phyloP scores from a whole-genome alignment of 2,888 invertebrate genomes.

The Nasonovia ribisnigri region DNA sequence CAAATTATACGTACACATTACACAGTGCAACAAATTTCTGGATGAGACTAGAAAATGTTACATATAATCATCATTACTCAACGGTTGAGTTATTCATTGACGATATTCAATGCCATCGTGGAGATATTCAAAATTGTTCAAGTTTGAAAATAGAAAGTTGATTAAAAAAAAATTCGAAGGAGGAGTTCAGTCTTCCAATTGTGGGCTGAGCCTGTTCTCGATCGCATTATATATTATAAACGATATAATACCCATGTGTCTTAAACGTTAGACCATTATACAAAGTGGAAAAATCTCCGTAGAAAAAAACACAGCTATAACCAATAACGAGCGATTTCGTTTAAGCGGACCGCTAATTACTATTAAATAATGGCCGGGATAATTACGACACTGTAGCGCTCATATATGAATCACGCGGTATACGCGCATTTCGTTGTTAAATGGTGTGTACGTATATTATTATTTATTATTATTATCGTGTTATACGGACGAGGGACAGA shows the following conservation, averaged over 20 bases:
- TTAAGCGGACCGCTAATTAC: slow-evolving; percentile 55
- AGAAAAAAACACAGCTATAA: slow-evolving; percentile 36
- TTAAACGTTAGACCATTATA: slow-evolving; percentile 32
- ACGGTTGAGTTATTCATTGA: not conserved
- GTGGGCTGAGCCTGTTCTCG: slow-evolving; percentile 43
- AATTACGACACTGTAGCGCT: slow-evolving; percentile 36
- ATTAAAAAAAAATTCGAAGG: slow-evolving; percentile 38
- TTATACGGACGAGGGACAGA: slow-evolving; percentile 9
- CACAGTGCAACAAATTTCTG: not conserved
- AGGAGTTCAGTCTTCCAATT: slow-evolving; percentile 50
- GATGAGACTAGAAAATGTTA: slow-evolving; percentile 5
- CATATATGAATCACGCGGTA: slow-evolving; percentile 41
- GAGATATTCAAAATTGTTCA: slow-evolving; percentile 1
- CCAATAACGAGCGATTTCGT: slow-evolving; percentile 55
- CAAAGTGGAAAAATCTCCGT: slow-evolving; percentile 31
- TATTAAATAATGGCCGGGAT: slow-evolving; percentile 54
- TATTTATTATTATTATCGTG: slow-evolving; percentile 26
- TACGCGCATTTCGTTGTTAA: slow-evolving; percentile 39
- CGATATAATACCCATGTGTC: slow-evolving; percentile 10
- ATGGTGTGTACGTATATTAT: not conserved
- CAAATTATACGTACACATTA: not conserved
- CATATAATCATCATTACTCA: not conserved
- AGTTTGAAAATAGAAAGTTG: slow-evolving; percentile 38
- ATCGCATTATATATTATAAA: not conserved
- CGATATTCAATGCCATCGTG: not conserved